Evolutionary conservation across 2,113 vertebrate genomes (phyloP), one percentile per base, ranked within the genome.

Genomic region (Catharus minimus): DNA sequence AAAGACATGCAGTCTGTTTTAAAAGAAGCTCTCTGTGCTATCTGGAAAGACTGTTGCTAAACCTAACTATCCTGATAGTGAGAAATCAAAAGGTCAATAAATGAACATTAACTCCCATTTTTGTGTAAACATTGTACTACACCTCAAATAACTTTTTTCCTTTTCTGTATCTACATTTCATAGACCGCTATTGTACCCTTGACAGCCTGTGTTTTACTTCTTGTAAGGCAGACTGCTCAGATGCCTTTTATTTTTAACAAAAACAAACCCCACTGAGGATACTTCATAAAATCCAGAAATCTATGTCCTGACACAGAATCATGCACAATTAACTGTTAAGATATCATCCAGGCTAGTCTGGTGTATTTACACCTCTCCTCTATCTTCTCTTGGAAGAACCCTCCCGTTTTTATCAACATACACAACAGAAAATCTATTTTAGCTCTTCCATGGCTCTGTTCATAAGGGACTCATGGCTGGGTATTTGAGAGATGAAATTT

Each of bases 261-360:
- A 28, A 46, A 22, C 22, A 39, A 82, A 2, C 0, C 4, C 21
- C 2, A 32, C 27, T 47, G 22, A 64, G 8, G 22, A 27, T 3
- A 13, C 3, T 55, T 78, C 18, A 21, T 24, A 13, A 2, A 1
- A 46, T 55, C 66, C 78, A 57, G 26, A 58, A 17, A 3, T 38
- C 24, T 55, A 23, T 73, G 9, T 30, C 10, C 8, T 72, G 36
- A 47, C 3, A 22, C 19, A 32, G 30, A 68, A 68, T 17, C 30
- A 49, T 43, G 28, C 15, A 67, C 10, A 68, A 41, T 22, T 75
- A 74, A 64, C 7, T 47, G 11, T 56, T 39, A 41, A 30, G 11
- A 15, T 67, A 21, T 82, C 0, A 2, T 24, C 30, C 21, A 6
- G 26, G 16, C 6, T 23, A 36, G 3, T 24, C 13, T 43, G 43